Percentiles rank a stretch among this genome's conserved stretches.
phyloP scores from a whole-genome alignment of 2,797 vertebrate species.

The Adrianichthys oophorus region DNA sequence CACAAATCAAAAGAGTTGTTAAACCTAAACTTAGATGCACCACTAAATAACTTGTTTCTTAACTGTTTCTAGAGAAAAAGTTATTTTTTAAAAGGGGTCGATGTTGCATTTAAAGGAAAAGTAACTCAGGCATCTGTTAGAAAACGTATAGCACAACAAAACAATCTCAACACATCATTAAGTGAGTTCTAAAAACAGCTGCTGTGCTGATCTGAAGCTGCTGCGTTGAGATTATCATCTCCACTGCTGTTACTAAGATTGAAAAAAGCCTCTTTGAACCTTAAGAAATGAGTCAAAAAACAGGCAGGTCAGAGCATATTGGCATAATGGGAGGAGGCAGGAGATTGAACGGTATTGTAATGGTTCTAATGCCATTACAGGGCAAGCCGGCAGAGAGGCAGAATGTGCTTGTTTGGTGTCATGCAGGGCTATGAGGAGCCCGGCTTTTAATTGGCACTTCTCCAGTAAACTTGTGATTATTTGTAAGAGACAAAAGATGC shows the following conservation, averaged over 20 bases:
- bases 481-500: conserved; percentile 3
- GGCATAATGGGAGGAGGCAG: background rate
- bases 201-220: background rate
- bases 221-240: conserved; percentile 1
- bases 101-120: too few species aligned
- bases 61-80: too few species aligned
- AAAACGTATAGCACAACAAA: too few species aligned
- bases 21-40: too few species aligned
- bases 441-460: conserved; percentile 12
- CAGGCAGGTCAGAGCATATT: background rate
- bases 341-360: background rate
- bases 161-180: too few species aligned
- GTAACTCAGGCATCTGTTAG: too few species aligned
- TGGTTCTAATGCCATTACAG: background rate
- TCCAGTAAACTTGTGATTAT: conserved; percentile 26
- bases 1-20: too few species aligned
- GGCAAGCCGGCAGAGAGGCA: background rate
- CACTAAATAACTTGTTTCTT: too few species aligned
- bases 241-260: background rate
- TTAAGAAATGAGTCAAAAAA: background rate
- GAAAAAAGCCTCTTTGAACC: background rate
- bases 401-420: background rate
- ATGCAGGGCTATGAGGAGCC: background rate
- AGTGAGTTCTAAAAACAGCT: background rate
- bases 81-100: too few species aligned